Evolutionary conservation across 2,797 vertebrate species (phyloP).

Genomic region (Setipinna tenuifilis): DNA sequence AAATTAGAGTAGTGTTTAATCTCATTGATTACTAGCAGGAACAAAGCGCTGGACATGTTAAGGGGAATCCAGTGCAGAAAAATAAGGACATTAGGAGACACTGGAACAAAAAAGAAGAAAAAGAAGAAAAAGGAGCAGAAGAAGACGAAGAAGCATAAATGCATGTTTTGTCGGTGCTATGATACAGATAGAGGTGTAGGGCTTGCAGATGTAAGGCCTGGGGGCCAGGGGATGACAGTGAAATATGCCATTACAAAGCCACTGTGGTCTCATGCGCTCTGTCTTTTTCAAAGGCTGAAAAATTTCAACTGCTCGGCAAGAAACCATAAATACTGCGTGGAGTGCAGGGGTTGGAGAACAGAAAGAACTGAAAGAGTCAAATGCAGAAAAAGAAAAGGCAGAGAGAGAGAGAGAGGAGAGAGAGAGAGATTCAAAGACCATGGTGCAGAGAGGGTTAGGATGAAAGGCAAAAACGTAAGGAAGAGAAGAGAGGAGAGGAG

Average conservation of each 20-base stretch:
- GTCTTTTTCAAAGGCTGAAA: slow-evolving; percentile 10
- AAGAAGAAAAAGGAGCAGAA: neutral
- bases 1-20: slow-evolving; percentile 21
- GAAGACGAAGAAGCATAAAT: neutral
- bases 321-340: slow-evolving; percentile 13
- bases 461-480: too few species aligned
- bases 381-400: neutral
- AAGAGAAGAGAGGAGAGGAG: neutral
- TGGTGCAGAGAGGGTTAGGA: too few species aligned
- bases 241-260: slow-evolving; percentile 12
- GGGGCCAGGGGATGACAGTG: neutral
- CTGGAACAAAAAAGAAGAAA: neutral
- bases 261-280: neutral
- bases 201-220: neutral
- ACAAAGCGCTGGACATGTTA: neutral
- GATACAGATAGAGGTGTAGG: neutral
- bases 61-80: neutral
- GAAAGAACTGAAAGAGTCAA: neutral
- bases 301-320: slow-evolving; percentile 11
- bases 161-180: neutral
- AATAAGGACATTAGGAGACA: slow-evolving; percentile 34
- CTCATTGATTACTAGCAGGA: slow-evolving; percentile 14
- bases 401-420: neutral
- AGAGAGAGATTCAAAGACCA: too few species aligned
- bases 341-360: neutral